Percentiles rank a stretch among this genome's conserved stretches.
Evolutionary conservation across 2,113 vertebrate species (phyloP).

Genomic region (Rhynchomys soricoides): DNA sequence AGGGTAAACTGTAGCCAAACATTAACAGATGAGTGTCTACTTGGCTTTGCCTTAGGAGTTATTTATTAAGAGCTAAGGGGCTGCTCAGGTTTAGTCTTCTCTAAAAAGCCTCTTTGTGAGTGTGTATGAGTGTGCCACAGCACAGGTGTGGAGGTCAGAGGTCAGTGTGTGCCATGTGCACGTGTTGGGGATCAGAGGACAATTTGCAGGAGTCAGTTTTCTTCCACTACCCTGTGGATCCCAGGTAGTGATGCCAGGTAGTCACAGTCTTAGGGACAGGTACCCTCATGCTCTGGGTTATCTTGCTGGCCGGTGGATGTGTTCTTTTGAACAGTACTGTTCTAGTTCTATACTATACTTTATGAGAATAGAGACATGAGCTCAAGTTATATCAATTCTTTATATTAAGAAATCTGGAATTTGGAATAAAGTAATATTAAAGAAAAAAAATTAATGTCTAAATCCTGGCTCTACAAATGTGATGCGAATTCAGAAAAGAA

Average conservation of each 20-base stretch:
- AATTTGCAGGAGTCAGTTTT: neutral
- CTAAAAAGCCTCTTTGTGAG: constrained; percentile 18
- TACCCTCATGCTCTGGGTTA: neutral
- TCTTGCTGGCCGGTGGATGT: neutral
- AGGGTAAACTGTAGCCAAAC: constrained; percentile 3
- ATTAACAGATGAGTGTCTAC: neutral
- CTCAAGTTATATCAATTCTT: constrained; percentile 5
- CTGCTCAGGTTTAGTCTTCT: neutral
- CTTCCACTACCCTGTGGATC: neutral
- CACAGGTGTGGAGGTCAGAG: neutral
- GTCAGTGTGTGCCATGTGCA: neutral
- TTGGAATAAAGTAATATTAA: constrained; percentile 51
- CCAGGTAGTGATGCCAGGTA: neutral
- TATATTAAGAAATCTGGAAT: constrained; percentile 28
- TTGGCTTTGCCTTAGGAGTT: constrained; percentile 5
- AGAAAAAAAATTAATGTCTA: constrained; percentile 31
- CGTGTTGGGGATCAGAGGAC: too few relatives aligned
- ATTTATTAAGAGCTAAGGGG: neutral
- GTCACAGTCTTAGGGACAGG: neutral
- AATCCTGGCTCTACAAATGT: neutral
- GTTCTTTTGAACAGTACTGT: neutral
- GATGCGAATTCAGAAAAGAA: constrained; percentile 37
- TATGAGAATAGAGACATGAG: neutral
- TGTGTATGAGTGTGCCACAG: too few relatives aligned
- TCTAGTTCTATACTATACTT: constrained; percentile 47